Conservation (phyloP, 1,140 invertebrate species). For the Ridgeia piscesae region DNA sequence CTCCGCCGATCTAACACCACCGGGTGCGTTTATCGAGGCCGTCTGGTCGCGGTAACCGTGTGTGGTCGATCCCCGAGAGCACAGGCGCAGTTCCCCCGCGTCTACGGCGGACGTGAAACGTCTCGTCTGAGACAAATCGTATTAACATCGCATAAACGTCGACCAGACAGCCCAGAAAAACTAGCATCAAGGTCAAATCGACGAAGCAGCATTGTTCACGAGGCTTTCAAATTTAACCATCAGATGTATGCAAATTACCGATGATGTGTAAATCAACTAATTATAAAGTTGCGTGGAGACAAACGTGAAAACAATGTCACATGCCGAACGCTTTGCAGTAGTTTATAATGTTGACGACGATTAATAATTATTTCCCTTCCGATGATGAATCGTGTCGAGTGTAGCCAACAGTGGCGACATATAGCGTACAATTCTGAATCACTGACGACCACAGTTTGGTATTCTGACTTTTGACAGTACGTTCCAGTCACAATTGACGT, state of each 20-base stretch:
- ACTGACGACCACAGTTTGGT: neutral
- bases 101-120: neutral
- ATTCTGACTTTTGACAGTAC: too few relatives aligned
- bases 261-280: neutral
- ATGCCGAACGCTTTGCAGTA: too few relatives aligned
- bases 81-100: neutral
- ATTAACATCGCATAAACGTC: neutral
- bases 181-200: neutral
- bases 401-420: neutral
- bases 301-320: too few relatives aligned
- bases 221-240: neutral
- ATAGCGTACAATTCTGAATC: neutral
- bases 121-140: neutral
- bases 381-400: neutral
- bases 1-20: neutral
- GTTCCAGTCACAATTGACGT: neutral
- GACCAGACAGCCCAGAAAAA: neutral
- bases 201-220: neutral
- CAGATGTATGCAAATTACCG: neutral
- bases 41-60: neutral
- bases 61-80: neutral
- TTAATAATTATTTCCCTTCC: too few relatives aligned
- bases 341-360: too few relatives aligned
- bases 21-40: neutral
- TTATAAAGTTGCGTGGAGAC: too few relatives aligned